A percentile compares a stretch with the other conserved stretches of the same genome.
Conservation (phyloP, 2,113 vertebrate species). For the Shinisaurus crocodilurus region DNA sequence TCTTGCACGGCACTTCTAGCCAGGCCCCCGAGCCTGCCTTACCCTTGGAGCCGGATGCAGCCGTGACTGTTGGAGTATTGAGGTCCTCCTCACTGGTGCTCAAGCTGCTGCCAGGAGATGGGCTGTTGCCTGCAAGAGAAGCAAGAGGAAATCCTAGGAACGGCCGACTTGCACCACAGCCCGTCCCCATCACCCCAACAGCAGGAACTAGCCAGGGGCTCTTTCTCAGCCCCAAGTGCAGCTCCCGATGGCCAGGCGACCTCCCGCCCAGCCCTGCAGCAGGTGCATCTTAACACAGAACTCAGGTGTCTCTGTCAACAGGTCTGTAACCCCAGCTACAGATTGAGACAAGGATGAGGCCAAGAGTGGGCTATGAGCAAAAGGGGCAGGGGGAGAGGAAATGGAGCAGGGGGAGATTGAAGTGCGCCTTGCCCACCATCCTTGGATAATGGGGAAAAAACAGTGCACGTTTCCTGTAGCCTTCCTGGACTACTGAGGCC, state of each 20-base stretch:
- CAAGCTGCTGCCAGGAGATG: slow-evolving; percentile 57
- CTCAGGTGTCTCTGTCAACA: too few species aligned
- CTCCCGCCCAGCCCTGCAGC: background rate
- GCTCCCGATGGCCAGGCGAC: background rate
- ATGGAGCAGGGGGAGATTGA: background rate
- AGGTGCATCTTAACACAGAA: too few species aligned
- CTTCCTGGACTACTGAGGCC: background rate
- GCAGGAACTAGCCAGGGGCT: background rate
- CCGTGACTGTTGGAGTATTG: background rate
- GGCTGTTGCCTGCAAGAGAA: slow-evolving; percentile 47
- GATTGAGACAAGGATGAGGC: too few species aligned
- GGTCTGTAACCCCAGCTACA: too few species aligned
- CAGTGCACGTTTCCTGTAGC: background rate
- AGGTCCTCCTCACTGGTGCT: slow-evolving; percentile 70
- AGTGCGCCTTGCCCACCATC: background rate
- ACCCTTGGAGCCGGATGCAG: slow-evolving; percentile 41
- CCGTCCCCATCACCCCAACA: background rate
- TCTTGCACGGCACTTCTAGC: too few species aligned
- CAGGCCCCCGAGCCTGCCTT: slow-evolving; percentile 7
- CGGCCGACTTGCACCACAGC: background rate
- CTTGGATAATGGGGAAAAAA: background rate
- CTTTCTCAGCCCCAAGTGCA: background rate
- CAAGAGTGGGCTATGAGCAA: background rate
- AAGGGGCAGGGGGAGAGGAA: background rate
- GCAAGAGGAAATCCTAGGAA: background rate